These are phyloP conservation scores for Danio kyathit DNA, from an alignment of 2,797 vertebrate genomes.

Conservation along the genomic window DNA sequence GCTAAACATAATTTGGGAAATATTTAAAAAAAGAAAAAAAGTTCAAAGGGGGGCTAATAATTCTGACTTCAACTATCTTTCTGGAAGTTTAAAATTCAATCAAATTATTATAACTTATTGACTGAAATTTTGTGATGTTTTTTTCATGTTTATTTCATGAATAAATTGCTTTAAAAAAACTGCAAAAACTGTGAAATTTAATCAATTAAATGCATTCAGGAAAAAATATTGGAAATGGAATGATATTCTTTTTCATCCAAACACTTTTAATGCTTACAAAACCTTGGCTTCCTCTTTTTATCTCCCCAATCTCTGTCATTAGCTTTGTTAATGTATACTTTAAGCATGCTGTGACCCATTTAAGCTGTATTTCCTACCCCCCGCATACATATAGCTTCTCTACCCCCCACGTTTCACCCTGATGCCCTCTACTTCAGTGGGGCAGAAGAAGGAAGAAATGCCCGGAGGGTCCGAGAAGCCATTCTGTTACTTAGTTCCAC, in stretches of 20 bases:
- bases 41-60: too few relatives aligned
- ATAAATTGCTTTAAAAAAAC: too few relatives aligned
- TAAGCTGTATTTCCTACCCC: conserved; percentile 31
- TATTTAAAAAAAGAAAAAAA: too few relatives aligned
- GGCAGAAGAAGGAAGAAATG: conserved; percentile 50
- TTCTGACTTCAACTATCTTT: too few relatives aligned
- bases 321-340: conserved; percentile 56
- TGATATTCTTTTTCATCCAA: background rate
- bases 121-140: too few relatives aligned
- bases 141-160: too few relatives aligned
- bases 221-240: too few relatives aligned
- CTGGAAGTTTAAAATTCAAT: too few relatives aligned
- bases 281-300: background rate
- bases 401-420: conserved; percentile 55
- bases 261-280: background rate
- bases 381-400: conserved; percentile 6
- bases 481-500: conserved; percentile 43
- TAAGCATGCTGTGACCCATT: conserved; percentile 59
- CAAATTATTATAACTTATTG: too few relatives aligned
- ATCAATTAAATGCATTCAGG: background rate
- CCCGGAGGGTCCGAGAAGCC: conserved; percentile 35
- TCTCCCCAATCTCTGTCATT: conserved; percentile 39
- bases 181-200: background rate
- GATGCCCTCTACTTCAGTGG: conserved; percentile 43
- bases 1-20: too few relatives aligned